Evolutionary conservation across 2,797 vertebrate genomes (phyloP).

Genomic region (Salarias fasciatus): DNA sequence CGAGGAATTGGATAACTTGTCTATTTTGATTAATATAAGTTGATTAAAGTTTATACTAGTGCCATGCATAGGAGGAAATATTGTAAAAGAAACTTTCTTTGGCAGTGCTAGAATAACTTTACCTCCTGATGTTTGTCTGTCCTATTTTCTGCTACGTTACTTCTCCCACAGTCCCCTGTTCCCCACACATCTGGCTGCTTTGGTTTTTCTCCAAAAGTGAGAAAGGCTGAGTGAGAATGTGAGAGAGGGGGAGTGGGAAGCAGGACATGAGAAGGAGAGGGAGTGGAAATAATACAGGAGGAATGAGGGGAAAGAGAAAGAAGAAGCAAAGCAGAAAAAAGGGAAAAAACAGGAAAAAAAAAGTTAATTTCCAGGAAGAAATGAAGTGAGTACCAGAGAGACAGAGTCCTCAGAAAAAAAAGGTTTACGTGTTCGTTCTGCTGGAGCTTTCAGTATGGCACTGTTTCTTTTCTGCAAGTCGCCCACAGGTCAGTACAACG

Average conservation of each 20-base stretch:
- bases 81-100: neutral
- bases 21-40: neutral
- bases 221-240: constrained; percentile 35
- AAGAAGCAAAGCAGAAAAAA: constrained; percentile 12
- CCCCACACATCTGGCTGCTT: constrained; percentile 74
- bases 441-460: constrained; percentile 69
- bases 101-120: too few relatives aligned
- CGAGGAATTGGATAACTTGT: neutral
- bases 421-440: constrained; percentile 45
- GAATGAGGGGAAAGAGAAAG: constrained; percentile 12
- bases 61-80: neutral
- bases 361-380: constrained; percentile 41
- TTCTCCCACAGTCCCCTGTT: constrained; percentile 60
- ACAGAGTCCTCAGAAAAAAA: constrained; percentile 32
- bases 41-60: neutral
- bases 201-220: constrained; percentile 61
- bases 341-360: constrained; percentile 20
- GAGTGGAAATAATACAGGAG: constrained; percentile 44
- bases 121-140: neutral
- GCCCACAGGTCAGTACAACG: constrained; percentile 77
- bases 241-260: neutral
- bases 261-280: constrained; percentile 33
- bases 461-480: constrained; percentile 71
- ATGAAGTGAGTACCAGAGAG: constrained; percentile 16
- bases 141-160: constrained; percentile 29